phyloP scores from a whole-genome alignment of 2,113 vertebrate genomes.

The Phylloscopus trochiloides region DNA sequence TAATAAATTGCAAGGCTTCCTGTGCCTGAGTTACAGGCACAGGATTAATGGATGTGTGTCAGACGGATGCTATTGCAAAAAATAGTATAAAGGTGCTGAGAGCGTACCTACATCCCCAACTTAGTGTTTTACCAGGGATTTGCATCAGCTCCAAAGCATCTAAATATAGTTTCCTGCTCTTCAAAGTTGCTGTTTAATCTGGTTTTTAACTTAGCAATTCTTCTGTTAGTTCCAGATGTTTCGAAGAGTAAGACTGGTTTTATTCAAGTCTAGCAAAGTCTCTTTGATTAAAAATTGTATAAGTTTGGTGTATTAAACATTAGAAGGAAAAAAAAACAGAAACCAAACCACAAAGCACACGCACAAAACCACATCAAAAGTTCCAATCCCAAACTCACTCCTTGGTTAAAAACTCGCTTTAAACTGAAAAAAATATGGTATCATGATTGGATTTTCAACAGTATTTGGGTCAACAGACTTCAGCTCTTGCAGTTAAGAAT shows the following conservation, averaged over 20 bases:
- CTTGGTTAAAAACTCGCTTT: background rate
- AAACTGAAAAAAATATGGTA: background rate
- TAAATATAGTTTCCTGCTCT: background rate
- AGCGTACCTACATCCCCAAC: background rate
- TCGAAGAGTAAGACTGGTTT: background rate
- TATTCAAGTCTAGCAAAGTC: background rate
- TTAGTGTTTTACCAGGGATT: background rate
- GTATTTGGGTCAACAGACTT: background rate
- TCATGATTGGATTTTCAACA: background rate
- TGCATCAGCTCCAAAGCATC: background rate
- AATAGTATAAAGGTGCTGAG: background rate
- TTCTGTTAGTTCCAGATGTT: background rate
- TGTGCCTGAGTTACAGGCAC: background rate
- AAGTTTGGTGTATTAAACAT: background rate
- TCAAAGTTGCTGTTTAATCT: background rate
- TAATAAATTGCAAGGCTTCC: background rate
- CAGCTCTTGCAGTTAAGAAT: background rate
- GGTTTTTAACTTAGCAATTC: background rate
- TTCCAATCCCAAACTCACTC: background rate
- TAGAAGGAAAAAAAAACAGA: background rate
- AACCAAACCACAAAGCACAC: background rate
- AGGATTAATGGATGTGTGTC: background rate
- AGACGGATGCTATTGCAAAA: background rate
- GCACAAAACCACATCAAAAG: background rate
- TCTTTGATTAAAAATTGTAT: background rate